A percentile compares a stretch with the other conserved stretches of the same genome.
These are phyloP conservation scores for Drosophila suzukii DNA, from an alignment of 1,140 invertebrate genomes.

Conservation along the genomic window DNA sequence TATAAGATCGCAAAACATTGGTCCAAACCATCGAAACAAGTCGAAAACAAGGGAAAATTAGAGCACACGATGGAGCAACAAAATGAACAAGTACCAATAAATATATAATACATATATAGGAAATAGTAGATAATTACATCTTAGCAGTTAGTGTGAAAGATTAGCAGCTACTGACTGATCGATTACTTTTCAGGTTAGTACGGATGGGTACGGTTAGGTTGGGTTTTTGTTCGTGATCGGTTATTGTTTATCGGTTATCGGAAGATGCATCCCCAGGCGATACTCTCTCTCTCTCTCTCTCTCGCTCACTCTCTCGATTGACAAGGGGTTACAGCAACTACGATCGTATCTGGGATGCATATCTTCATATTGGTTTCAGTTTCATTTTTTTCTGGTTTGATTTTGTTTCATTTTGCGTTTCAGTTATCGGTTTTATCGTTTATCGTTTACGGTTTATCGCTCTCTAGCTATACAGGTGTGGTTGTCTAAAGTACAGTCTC, in stretches of 20 bases:
- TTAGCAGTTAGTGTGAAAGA: conserved; percentile 77
- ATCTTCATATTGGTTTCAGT: conserved; percentile 13
- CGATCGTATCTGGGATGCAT: conserved; percentile 34
- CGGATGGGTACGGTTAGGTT: conserved; percentile 40
- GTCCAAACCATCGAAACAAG: background rate
- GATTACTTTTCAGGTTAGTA: conserved; percentile 55
- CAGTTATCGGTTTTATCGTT: conserved; percentile 20
- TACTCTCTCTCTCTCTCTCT: conserved; percentile 13
- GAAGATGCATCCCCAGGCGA: conserved; percentile 37
- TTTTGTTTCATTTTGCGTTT: conserved; percentile 9
- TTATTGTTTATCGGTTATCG: conserved; percentile 28
- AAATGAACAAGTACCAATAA: conserved; percentile 32
- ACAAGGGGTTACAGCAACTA: conserved; percentile 4
- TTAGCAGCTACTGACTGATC: conserved; percentile 72
- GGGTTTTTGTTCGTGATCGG: conserved; percentile 19
- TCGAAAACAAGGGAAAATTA: background rate
- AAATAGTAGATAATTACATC: conserved; percentile 76
- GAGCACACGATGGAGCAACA: conserved; percentile 1
- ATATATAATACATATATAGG: conserved; percentile 54
- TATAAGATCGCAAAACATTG: background rate
- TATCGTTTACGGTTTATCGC: conserved; percentile 51
- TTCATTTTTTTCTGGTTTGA: conserved; percentile 6
- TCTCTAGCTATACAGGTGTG: conserved; percentile 49
- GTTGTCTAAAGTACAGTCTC: conserved; percentile 83
- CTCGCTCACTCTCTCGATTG: background rate